Base-by-base conservation (phyloP, 2,888 invertebrate genomes). In the Trachelus troglodyta region DNA sequence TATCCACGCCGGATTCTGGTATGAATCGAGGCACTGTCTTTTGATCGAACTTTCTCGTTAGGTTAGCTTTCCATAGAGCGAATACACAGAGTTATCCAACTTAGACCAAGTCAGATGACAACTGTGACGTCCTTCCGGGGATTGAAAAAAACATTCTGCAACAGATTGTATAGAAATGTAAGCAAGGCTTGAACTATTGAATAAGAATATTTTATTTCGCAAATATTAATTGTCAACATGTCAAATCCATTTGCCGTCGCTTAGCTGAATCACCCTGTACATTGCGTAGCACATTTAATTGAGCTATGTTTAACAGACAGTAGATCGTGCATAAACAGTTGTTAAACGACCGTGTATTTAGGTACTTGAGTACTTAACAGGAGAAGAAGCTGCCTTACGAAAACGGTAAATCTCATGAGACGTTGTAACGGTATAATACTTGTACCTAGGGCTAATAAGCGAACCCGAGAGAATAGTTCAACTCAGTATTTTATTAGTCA, bases 11-110 rank as follows among this genome's bases (percentile, higher is more conserved):
- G 34, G 68, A 34, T 77, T 79, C 75, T 81, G 77, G 79, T 82
- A 89, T 89, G 87, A 89, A 89, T 89, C 87, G 83, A 85, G 82
- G 81, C 86, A 82, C 87, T 88, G 86, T 89, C 75, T 81, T 56
- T 56, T 23, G 9, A 56, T 56, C 23, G 56, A 56, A 56, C 56
- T 56, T 56, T 56, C 56, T 56, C 23, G 56, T 56, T 56, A 56
- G 40, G 40, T 56, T 56, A 56, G 56, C 9, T 56, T 23, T 23
- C 23, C 23, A 0, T 56, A 23, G 23, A 56, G 23, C 23, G 56
- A 15, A 56, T 56, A 56, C 23, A 56, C 56, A 56, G 56, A 23
- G 56, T 0, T 56, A 56, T 56, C 9, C 56, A 56, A 23, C 23
- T 56, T 56, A 56, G 6, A 56, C 23, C 23, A 15, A 23, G 56